These are phyloP conservation scores for Xylocopa sonorina DNA, from an alignment of 1,140 invertebrate genomes.

Conservation along the genomic window DNA sequence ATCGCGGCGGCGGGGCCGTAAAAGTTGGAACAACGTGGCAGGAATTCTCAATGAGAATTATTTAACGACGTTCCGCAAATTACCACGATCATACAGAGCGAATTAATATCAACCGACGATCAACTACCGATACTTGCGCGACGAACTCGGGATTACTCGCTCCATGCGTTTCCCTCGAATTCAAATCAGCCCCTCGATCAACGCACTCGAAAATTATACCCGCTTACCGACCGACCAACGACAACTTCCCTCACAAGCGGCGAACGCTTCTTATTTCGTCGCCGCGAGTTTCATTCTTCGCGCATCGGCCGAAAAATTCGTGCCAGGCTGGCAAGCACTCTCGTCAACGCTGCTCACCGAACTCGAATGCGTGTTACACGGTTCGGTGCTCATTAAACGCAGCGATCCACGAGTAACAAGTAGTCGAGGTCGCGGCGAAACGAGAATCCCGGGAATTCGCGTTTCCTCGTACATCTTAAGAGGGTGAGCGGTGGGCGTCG, in stretches of 20 bases:
- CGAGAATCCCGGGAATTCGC: slow-evolving; percentile 59
- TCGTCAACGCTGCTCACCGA: slow-evolving; percentile 3
- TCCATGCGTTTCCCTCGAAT: too few species aligned
- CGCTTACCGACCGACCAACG: too few species aligned
- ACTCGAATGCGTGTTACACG: not conserved
- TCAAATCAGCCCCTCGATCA: too few species aligned
- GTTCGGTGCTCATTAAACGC: slow-evolving; percentile 44
- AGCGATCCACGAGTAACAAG: not conserved
- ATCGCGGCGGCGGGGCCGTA: slow-evolving; percentile 43
- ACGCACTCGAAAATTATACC: too few species aligned
- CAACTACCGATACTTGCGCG: not conserved
- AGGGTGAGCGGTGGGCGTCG: slow-evolving; percentile 51
- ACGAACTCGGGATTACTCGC: too few species aligned
- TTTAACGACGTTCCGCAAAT: not conserved
- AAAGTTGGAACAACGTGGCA: slow-evolving; percentile 32
- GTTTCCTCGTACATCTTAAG: slow-evolving; percentile 61
- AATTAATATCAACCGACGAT: not conserved
- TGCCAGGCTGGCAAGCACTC: not conserved
- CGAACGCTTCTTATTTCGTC: not conserved
- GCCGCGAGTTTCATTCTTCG: not conserved
- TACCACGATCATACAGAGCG: not conserved
- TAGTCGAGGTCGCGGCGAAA: slow-evolving; percentile 25
- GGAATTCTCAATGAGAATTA: slow-evolving; percentile 16
- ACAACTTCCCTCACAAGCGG: not conserved
- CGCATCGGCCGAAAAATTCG: not conserved